Evolutionary conservation across 1,140 invertebrate genomes (phyloP).

Genomic region (Helicoverpa armigera): DNA sequence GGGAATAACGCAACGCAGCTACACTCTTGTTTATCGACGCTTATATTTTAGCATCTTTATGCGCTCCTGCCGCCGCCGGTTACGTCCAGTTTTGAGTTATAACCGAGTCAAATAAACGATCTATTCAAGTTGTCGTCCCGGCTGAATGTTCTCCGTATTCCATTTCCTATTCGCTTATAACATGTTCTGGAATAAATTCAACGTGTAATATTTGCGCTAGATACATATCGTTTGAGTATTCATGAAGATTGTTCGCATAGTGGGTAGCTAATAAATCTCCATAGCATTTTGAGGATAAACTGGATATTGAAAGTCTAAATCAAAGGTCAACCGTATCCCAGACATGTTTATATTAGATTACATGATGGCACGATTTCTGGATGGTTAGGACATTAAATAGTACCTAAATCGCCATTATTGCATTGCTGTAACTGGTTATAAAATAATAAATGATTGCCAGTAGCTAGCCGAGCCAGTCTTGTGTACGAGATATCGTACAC

Average conservation of each 20-base stretch:
- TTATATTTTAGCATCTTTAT: constrained; percentile 36
- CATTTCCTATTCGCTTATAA: constrained; percentile 39
- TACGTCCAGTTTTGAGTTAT: constrained; percentile 29
- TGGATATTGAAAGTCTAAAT: constrained; percentile 39
- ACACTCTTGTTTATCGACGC: constrained; percentile 37
- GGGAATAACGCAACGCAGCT: constrained; percentile 50
- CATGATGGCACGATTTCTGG: constrained; percentile 26
- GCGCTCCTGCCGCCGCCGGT: constrained; percentile 1
- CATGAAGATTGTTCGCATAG: constrained; percentile 15
- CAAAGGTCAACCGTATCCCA: constrained; percentile 44
- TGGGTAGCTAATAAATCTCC: constrained; percentile 16
- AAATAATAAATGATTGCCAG: too few relatives aligned
- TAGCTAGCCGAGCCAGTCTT: too few relatives aligned
- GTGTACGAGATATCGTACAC: too few relatives aligned
- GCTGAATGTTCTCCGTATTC: constrained; percentile 22
- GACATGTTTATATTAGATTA: constrained; percentile 32
- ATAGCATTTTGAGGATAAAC: constrained; percentile 36
- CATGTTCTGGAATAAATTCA: constrained; percentile 31
- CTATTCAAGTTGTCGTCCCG: constrained; percentile 25
- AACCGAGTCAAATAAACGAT: constrained; percentile 38
- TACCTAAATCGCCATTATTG: neutral
- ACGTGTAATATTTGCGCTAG: constrained; percentile 29
- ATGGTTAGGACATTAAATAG: constrained; percentile 28
- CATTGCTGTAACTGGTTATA: neutral
- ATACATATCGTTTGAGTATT: constrained; percentile 40